phyloP scores from a whole-genome alignment of 2,888 invertebrate genomes.

The Cordilura impudica region DNA sequence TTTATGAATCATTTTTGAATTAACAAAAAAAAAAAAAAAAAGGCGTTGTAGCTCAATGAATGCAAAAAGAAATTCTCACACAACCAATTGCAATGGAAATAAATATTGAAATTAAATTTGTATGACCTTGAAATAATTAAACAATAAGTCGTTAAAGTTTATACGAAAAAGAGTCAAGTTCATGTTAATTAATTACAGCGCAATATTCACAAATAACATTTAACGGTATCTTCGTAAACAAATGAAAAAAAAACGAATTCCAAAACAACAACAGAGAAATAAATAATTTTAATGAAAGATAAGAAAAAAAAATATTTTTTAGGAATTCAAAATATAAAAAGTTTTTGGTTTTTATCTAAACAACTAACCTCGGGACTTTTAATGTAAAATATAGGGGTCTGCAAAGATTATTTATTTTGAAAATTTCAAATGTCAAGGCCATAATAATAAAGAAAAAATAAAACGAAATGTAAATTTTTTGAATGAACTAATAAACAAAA shows the following conservation, averaged over 20 bases:
- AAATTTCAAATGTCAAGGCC: too few species aligned
- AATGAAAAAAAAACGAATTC: too few species aligned
- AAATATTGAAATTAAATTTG: constrained; percentile 30
- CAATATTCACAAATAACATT: neutral
- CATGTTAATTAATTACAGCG: constrained; percentile 36
- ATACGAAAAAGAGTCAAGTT: constrained; percentile 44
- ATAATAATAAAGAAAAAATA: too few species aligned
- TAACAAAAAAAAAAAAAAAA: too few species aligned
- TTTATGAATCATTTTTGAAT: constrained; percentile 17
- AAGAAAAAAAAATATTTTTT: too few species aligned
- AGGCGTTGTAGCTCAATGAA: neutral
- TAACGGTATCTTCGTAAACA: neutral
- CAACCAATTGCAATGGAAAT: constrained; percentile 8
- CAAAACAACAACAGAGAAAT: neutral
- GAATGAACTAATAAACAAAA: too few species aligned
- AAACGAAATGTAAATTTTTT: too few species aligned
- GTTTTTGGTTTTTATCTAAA: too few species aligned
- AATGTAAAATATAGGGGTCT: too few species aligned
- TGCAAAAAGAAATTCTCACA: constrained; percentile 54
- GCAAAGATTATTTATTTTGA: too few species aligned
- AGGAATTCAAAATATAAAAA: too few species aligned
- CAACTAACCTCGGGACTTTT: too few species aligned
- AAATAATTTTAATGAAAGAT: neutral
- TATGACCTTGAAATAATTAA: constrained; percentile 52
- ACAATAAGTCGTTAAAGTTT: constrained; percentile 59